Conservation (phyloP, 2,888 invertebrate species). For the Drosophila tripunctata region DNA sequence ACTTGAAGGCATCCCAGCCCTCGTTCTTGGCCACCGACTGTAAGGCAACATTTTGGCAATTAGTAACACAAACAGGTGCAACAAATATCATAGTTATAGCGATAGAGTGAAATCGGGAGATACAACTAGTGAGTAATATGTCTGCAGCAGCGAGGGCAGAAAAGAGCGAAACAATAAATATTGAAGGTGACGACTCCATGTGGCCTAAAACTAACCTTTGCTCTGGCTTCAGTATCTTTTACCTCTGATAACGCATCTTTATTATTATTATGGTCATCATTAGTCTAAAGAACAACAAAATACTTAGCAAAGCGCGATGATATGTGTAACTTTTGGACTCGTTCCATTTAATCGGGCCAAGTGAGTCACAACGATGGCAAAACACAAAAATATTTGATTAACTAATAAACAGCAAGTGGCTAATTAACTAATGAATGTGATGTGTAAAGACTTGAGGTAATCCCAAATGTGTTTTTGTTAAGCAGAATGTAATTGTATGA, state of each 20-base stretch:
- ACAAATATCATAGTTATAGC: constrained; percentile 3
- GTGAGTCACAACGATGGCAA: constrained; percentile 33
- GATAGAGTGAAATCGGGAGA: constrained; percentile 33
- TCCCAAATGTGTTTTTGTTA: constrained; percentile 2
- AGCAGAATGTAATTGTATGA: background rate
- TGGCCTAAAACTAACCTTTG: constrained; percentile 32
- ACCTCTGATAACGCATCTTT: constrained; percentile 5
- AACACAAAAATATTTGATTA: constrained; percentile 44
- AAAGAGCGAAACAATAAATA: constrained; percentile 26
- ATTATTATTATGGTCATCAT: constrained; percentile 33
- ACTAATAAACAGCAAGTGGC: constrained; percentile 25
- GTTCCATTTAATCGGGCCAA: background rate
- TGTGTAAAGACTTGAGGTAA: constrained; percentile 2
- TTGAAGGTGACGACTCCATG: background rate
- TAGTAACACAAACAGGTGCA: constrained; percentile 13
- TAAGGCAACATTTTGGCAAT: constrained; percentile 40
- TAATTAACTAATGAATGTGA: constrained; percentile 35
- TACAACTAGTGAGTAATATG: constrained; percentile 22
- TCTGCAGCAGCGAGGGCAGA: constrained; percentile 13
- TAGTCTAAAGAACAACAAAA: constrained; percentile 30
- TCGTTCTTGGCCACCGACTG: constrained; percentile 95
- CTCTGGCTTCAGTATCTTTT: background rate
- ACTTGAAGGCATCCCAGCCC: constrained; percentile 96
- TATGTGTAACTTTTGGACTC: constrained; percentile 7
- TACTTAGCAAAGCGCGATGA: constrained; percentile 17